These are phyloP conservation scores for Agrilus mali DNA, from an alignment of 2,888 invertebrate genomes.

Conservation along the genomic window DNA sequence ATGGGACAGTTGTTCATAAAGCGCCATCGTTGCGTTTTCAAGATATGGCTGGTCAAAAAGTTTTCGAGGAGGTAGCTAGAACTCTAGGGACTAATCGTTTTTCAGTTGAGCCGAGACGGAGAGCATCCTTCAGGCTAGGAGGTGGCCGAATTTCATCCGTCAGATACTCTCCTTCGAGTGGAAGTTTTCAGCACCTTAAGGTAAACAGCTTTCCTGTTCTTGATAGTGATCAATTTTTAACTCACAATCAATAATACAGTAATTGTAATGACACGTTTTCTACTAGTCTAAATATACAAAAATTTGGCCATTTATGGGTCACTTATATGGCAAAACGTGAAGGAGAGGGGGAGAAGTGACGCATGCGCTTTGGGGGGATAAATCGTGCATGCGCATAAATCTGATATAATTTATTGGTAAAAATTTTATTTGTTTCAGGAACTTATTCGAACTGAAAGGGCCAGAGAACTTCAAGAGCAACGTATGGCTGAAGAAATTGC, in stretches of 20 bases:
- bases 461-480: conserved; percentile 63
- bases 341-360: too few species aligned
- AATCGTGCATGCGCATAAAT: too few species aligned
- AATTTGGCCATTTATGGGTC: too few species aligned
- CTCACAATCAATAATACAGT: too few species aligned
- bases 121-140: conserved; percentile 30
- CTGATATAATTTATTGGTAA: too few species aligned
- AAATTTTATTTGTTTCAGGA: conserved; percentile 33
- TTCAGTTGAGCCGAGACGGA: conserved; percentile 22
- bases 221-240: neutral
- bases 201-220: conserved; percentile 15
- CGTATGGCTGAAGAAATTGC: conserved; percentile 61
- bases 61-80: conserved; percentile 40
- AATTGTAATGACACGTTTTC: neutral
- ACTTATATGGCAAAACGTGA: too few species aligned
- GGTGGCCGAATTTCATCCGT: conserved; percentile 33
- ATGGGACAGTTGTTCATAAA: conserved; percentile 59
- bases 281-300: too few species aligned
- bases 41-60: conserved; percentile 33
- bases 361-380: too few species aligned
- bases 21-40: conserved; percentile 43
- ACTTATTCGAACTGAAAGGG: conserved; percentile 62
- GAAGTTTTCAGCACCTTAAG: conserved; percentile 61
- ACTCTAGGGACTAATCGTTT: conserved; percentile 37
- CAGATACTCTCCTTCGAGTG: conserved; percentile 39